Base-by-base conservation (phyloP, 2,888 invertebrate genomes). In the Caenorhabditis afra region DNA sequence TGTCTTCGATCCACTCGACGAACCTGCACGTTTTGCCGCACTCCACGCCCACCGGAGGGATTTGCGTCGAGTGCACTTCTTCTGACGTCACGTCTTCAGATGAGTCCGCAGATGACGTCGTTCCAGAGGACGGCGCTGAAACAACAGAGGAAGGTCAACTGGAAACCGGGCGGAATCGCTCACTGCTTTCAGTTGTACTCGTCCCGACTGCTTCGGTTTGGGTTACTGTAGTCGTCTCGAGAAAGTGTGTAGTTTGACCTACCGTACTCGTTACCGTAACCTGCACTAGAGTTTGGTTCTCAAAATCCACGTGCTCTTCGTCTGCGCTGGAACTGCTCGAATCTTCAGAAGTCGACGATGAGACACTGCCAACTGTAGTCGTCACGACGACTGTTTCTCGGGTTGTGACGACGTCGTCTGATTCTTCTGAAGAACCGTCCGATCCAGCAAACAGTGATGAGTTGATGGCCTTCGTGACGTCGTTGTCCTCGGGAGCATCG, bases 11-110 rank as follows among this genome's bases (percentile, higher is more conserved):
- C 79, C 79, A 79, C 39, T 41, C 58, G 62, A 79, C 79, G 79
- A 79, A 79, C 79, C 79, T 79, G 73, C 79, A 79, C 35, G 73
- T 79, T 67, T 73, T 64, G 37, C 57, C 58, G 55, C 79, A 79
- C 52, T 79, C 65, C 12, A 22, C 58, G 14, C 55, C 61, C 20
- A 5, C 53, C n/a, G 50, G 45, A 53, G 74, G 52, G 16, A 29
- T 45, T 49, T 41, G 68, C 5, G 14, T 39, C 55, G 3, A 53
- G 29, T 29, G 52, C 45, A 49, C 10, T 68, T 45, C 58, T 57
- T 45, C 58, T 57, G 29, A 29, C 3, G 29, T 29, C 29, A 29
- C 11, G n/a, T n/a, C n/a, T 65, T 62, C 58, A 29, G 62, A 16
- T n/a, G 45, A 16, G 3, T 11, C 11, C 1, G 50, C n/a, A 35